phyloP scores from a whole-genome alignment of 2,113 vertebrate genomes.

The Trematocara marginatum region DNA sequence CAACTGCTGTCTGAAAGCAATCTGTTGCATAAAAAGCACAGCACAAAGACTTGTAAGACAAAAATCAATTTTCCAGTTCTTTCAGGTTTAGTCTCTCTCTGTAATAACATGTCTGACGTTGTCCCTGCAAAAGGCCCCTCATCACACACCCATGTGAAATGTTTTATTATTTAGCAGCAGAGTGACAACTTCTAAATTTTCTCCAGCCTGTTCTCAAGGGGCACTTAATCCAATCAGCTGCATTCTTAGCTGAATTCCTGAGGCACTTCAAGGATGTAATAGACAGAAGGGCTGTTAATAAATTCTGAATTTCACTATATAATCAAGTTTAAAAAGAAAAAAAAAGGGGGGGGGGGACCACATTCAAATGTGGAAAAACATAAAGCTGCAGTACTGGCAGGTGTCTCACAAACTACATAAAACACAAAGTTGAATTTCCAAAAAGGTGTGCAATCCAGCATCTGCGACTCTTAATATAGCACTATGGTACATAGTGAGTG shows the following conservation, averaged over 20 bases:
- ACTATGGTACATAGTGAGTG: not conserved
- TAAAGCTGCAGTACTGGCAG: not conserved
- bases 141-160: conserved; percentile 9
- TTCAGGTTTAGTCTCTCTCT: not conserved
- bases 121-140: not conserved
- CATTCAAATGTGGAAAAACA: not conserved
- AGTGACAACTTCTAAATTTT: not conserved
- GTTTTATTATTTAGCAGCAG: conserved; percentile 13
- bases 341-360: fast-evolving
- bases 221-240: not conserved
- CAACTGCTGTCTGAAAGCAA: conserved; percentile 1
- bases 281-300: not conserved
- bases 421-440: not conserved
- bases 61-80: not conserved
- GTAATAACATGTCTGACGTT: not conserved
- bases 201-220: not conserved
- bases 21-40: conserved; percentile 23
- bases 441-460: not conserved
- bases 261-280: not conserved
- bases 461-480: not conserved
- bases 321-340: not conserved
- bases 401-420: not conserved
- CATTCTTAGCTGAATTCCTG: not conserved
- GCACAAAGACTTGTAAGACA: not conserved
- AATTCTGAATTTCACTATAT: not conserved